phyloP scores from a whole-genome alignment of 2,113 vertebrate genomes.

The Ondatra zibethicus region DNA sequence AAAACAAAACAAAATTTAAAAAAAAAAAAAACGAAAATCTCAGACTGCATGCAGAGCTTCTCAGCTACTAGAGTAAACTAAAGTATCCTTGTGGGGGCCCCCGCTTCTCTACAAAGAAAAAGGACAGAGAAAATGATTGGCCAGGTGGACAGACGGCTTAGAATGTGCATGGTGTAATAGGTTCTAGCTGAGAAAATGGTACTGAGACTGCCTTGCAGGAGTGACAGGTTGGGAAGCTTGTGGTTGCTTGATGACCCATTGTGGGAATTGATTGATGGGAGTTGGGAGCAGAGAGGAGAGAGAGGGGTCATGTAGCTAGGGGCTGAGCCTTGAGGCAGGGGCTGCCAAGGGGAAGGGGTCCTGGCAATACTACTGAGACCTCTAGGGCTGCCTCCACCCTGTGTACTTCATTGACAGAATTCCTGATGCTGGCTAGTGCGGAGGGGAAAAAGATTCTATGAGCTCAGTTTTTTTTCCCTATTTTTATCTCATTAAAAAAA shows the following conservation, averaged over 20 bases:
- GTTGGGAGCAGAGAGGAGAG: too few relatives aligned
- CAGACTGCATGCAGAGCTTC: slow-evolving; percentile 4
- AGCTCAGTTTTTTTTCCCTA: background rate
- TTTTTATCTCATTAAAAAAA: too few relatives aligned
- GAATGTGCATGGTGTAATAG: background rate
- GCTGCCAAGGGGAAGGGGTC: background rate
- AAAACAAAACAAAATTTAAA: too few relatives aligned
- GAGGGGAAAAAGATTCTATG: background rate
- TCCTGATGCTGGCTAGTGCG: background rate
- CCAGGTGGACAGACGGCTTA: background rate
- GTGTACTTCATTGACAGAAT: background rate
- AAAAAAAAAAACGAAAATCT: fast-evolving
- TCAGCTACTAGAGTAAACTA: slow-evolving; percentile 32
- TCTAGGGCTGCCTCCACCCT: background rate
- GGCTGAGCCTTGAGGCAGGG: background rate
- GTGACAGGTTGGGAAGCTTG: fast-evolving
- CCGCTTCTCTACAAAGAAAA: background rate
- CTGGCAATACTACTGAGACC: too few relatives aligned
- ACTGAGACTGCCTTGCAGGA: background rate
- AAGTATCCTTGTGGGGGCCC: background rate
- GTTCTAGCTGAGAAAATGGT: background rate
- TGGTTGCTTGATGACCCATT: background rate
- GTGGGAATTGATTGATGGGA: background rate
- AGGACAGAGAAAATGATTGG: background rate
- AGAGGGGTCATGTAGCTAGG: background rate